phyloP scores from a whole-genome alignment of 2,888 invertebrate species.

The Leptinotarsa tumamoca region DNA sequence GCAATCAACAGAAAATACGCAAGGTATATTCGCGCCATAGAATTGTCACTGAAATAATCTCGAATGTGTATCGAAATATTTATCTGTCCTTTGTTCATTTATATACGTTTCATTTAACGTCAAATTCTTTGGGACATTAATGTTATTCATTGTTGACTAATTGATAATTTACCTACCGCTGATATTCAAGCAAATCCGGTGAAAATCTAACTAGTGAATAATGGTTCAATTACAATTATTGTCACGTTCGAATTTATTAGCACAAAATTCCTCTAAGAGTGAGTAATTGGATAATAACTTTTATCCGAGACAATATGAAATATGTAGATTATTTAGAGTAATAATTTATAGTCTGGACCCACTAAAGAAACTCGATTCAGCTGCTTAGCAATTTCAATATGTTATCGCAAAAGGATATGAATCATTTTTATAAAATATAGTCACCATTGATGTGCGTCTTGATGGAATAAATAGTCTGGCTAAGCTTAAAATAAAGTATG shows the following conservation, averaged over 20 bases:
- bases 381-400: too few species aligned
- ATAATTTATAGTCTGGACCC: not conserved
- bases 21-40: not conserved
- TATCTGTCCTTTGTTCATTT: not conserved
- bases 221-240: slow-evolving; percentile 24
- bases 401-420: too few species aligned
- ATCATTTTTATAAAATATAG: too few species aligned
- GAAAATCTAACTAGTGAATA: slow-evolving; percentile 17
- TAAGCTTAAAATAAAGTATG: too few species aligned
- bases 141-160: not conserved
- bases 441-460: too few species aligned
- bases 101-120: not conserved
- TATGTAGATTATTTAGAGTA: not conserved
- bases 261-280: not conserved
- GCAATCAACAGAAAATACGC: not conserved
- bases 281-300: slow-evolving; percentile 12
- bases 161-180: slow-evolving; percentile 2
- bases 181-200: not conserved
- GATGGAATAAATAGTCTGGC: too few species aligned
- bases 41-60: not conserved
- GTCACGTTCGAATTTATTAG: slow-evolving; percentile 22
- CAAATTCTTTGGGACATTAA: not conserved
- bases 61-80: not conserved
- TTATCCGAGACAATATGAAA: not conserved
- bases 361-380: too few species aligned